Evolutionary conservation across 2,888 invertebrate species (phyloP).

Genomic region (Eupithecia inturbata): DNA sequence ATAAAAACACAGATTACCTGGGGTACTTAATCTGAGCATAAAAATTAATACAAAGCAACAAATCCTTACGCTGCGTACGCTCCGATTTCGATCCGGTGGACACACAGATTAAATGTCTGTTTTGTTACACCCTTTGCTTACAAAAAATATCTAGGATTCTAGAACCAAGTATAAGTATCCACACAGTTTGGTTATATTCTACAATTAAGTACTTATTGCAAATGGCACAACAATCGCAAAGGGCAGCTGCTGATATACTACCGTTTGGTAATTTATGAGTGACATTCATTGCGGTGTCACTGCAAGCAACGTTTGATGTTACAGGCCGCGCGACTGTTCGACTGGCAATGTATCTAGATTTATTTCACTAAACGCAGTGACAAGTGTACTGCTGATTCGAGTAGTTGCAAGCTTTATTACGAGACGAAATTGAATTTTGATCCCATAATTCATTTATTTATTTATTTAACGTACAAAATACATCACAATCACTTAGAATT

Average conservation of each 20-base stretch:
- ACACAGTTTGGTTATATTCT: background rate
- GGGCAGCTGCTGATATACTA: slow-evolving; percentile 25
- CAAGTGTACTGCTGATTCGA: slow-evolving; percentile 28
- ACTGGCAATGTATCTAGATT: slow-evolving; percentile 56
- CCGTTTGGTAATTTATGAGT: slow-evolving; percentile 56
- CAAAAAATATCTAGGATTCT: background rate
- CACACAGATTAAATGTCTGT: no score
- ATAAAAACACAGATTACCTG: no score
- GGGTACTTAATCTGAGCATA: no score
- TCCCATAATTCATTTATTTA: no score
- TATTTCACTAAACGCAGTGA: slow-evolving; percentile 44
- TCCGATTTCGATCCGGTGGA: no score
- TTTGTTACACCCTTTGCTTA: background rate
- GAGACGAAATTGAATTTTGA: slow-evolving; percentile 1
- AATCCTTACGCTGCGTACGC: no score
- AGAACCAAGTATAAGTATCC: background rate
- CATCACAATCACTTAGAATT: no score
- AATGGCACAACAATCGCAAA: slow-evolving; percentile 7
- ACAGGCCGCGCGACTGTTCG: slow-evolving; percentile 50
- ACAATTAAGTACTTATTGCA: background rate
- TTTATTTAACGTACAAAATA: no score
- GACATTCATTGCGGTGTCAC: slow-evolving; percentile 66
- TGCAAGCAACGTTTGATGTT: slow-evolving; percentile 54
- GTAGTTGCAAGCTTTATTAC: slow-evolving; percentile 29
- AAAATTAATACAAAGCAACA: no score